phyloP scores from a whole-genome alignment of 2,888 invertebrate genomes.

The Coelogynopora nodosa region DNA sequence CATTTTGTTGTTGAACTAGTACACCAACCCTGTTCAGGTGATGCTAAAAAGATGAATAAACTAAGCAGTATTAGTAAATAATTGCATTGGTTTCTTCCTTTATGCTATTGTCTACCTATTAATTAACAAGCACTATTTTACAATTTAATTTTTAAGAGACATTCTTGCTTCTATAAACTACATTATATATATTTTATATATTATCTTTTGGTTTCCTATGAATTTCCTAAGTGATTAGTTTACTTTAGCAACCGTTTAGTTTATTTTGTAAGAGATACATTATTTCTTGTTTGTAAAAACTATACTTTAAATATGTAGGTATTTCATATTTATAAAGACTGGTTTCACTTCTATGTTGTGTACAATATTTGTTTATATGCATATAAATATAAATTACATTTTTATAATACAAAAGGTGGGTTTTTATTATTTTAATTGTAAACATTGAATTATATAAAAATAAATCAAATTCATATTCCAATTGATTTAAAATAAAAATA shows the following conservation, averaged over 20 bases:
- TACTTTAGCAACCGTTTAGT: neutral
- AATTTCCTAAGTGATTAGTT: neutral
- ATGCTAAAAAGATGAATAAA: neutral
- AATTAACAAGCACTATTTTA: neutral
- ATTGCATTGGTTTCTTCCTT: neutral
- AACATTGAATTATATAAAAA: neutral
- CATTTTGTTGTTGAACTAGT: neutral
- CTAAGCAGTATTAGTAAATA: neutral
- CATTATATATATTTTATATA: neutral
- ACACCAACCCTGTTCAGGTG: neutral
- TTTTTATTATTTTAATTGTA: neutral
- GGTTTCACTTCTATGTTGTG: neutral
- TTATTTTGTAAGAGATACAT: neutral
- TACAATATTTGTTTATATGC: neutral
- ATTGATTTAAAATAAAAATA: neutral
- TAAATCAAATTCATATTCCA: neutral
- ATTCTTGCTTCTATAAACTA: neutral
- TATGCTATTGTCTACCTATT: neutral
- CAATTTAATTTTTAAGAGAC: neutral
- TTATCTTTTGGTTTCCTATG: neutral
- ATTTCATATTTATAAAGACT: neutral
- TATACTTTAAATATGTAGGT: neutral
- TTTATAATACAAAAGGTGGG: neutral
- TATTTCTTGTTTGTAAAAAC: neutral
- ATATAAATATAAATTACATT: neutral